Evolutionary conservation across 1,140 invertebrate species (phyloP).

Genomic region (Dufourea novaeangliae): DNA sequence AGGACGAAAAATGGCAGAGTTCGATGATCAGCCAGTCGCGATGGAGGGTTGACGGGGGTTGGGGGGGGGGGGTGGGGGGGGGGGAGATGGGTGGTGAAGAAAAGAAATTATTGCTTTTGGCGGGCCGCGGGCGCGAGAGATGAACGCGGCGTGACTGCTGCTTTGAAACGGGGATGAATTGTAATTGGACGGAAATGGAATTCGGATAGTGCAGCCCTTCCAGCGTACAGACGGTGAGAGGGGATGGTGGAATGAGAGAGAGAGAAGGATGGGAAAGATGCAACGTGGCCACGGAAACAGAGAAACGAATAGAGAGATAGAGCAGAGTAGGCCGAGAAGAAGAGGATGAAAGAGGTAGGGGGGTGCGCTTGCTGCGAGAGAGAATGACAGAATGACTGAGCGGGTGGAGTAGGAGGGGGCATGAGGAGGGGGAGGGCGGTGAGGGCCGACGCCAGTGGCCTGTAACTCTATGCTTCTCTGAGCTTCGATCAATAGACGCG

Average conservation of each 20-base stretch:
- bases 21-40: conserved; percentile 19
- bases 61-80: background rate
- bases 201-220: conserved; percentile 69
- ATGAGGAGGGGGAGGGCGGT: conserved; percentile 40
- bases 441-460: conserved; percentile 75
- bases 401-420: conserved; percentile 20
- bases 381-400: conserved; percentile 9
- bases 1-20: background rate
- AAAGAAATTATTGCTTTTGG: conserved; percentile 65
- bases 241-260: background rate
- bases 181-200: conserved; percentile 79
- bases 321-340: conserved; percentile 7
- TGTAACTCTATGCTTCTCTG: conserved; percentile 78
- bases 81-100: conserved; percentile 27
- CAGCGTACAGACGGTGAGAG: conserved; percentile 18
- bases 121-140: conserved; percentile 51
- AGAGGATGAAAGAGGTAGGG: background rate
- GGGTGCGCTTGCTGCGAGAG: background rate
- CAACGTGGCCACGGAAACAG: conserved; percentile 14
- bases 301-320: conserved; percentile 27
- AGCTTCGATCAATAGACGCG: conserved; percentile 79
- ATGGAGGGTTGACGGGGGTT: background rate
- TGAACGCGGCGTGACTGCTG: conserved; percentile 72
- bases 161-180: conserved; percentile 75
- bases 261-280: background rate